phyloP scores from a whole-genome alignment of 2,797 vertebrate species.

The Threskiornis aethiopicus region DNA sequence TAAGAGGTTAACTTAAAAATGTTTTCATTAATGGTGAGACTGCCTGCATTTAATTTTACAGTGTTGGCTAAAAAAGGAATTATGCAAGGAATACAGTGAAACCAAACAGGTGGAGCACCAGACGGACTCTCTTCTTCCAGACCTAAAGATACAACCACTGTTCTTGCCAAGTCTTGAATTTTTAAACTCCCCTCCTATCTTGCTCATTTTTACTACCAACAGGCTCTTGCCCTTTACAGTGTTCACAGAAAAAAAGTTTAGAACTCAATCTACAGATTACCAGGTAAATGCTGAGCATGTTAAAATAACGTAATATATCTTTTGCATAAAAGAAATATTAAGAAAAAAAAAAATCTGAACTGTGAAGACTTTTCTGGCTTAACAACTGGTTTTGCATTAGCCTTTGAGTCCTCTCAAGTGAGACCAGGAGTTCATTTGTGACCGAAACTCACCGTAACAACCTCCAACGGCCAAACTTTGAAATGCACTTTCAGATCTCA shows the following conservation, averaged over 20 bases:
- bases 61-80: not conserved
- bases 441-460: not conserved
- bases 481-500: not conserved
- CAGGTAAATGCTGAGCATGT: not conserved
- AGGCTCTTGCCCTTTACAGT: not conserved
- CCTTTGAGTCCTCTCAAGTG: not conserved
- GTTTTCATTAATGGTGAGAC: not conserved
- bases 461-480: not conserved
- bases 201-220: not conserved
- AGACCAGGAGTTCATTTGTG: not conserved
- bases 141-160: not conserved
- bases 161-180: not conserved
- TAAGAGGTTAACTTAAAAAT: not conserved
- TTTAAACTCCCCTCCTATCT: not conserved
- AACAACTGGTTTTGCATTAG: not conserved
- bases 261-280: not conserved
- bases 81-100: not conserved
- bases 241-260: not conserved
- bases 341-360: not conserved
- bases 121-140: not conserved
- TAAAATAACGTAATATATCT: not conserved
- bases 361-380: not conserved
- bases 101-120: not conserved
- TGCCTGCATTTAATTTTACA: not conserved
- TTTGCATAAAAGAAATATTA: not conserved